Conservation (phyloP, 2,113 vertebrate genomes). For the Gymnobelideus leadbeateri region DNA sequence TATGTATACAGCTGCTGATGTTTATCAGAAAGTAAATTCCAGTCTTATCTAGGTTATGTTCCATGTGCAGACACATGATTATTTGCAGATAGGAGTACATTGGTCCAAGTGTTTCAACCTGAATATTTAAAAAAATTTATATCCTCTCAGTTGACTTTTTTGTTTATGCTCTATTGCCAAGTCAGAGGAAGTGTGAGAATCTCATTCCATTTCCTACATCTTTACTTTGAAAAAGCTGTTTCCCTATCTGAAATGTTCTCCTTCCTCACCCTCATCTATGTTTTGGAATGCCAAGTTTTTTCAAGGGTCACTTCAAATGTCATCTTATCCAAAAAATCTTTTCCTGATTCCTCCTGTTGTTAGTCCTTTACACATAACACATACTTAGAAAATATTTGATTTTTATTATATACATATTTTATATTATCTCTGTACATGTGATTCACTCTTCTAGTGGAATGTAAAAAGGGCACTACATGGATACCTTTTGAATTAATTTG, state of each 20-base stretch:
- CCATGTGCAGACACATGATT: neutral
- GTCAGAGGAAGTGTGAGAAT: neutral
- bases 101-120: neutral
- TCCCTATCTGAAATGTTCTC: neutral
- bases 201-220: neutral
- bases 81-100: neutral
- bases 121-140: too few species aligned
- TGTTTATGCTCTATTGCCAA: neutral
- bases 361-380: neutral
- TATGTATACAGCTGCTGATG: accelerated
- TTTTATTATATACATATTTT: neutral
- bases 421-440: neutral
- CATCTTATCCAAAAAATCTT: neutral
- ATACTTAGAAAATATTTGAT: neutral
- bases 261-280: neutral
- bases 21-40: neutral
- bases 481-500: neutral
- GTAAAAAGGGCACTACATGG: neutral
- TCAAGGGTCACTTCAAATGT: neutral
- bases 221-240: neutral
- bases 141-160: neutral
- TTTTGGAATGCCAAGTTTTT: neutral
- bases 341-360: neutral
- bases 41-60: neutral
- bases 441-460: neutral